Evolutionary conservation across 2,113 vertebrate species (phyloP), one percentile per base, ranked within the genome.

Genomic region (Hippocampus comes): DNA sequence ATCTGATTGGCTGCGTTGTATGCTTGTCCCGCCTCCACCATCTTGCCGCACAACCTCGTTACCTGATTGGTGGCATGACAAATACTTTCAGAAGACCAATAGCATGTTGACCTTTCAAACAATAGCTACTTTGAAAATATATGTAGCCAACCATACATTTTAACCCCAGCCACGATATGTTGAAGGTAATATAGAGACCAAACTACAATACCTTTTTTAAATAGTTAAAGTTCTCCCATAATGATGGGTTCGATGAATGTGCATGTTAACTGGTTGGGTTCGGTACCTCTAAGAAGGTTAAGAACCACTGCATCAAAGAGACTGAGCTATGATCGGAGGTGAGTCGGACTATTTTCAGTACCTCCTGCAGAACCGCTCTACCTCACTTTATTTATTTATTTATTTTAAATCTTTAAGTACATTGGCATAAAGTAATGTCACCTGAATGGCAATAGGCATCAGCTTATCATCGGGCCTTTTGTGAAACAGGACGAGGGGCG

Each of bases 401-500:
- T 57, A 14, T 25, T 12, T 27, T 27, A 27, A 57, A 10, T 59
- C 20, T 38, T 63, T 0, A 7, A 9, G 8, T 3, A 25, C n/a
- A 11, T n/a, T 70, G 56, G 4, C 27, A 5, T 2, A 18, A 25
- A 9, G 2, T 30, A 23, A 49, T 71, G 67, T 73, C n/a, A 94
- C 93, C 92, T 94, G 93, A 72, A 94, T 94, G 34, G 93, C 93
- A 2, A 94, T 86, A 2, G 94, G 92, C 77, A 91, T 80, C 83
- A 94, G 12, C 0, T 89, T 82, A 25, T 88, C 55, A 3, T 91
- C 42, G 0, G 75, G 72, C 11, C 18, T 80, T 4, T 89, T 87
- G 76, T 91, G 84, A 69, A 94, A 76, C 64, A 94, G 84, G 49
- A 93, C 89, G 1, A 94, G 75, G 0, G 93, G 93, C 5, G 92